phyloP scores from a whole-genome alignment of 2,797 vertebrate species.

The Philypnodon macrostomus region DNA sequence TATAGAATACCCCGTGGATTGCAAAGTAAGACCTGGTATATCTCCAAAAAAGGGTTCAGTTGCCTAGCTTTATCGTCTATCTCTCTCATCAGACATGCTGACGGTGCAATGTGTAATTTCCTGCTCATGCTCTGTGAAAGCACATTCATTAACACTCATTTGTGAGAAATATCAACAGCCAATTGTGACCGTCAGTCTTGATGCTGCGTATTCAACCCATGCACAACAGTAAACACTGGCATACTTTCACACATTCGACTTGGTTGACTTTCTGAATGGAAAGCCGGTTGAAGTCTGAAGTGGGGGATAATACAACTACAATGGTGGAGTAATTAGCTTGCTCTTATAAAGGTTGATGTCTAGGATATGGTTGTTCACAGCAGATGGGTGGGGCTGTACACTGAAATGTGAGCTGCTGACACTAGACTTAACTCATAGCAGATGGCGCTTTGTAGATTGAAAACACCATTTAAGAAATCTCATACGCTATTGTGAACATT shows the following conservation, averaged over 20 bases:
- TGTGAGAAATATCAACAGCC: slow-evolving; percentile 70
- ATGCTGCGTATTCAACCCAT: slow-evolving; percentile 53
- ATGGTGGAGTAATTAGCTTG: slow-evolving; percentile 21
- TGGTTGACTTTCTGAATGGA: neutral
- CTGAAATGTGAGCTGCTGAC: slow-evolving; percentile 45
- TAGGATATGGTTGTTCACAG: slow-evolving; percentile 44
- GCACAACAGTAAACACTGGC: slow-evolving; percentile 10
- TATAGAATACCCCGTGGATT: slow-evolving; percentile 12
- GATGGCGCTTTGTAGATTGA: slow-evolving; percentile 50
- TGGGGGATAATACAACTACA: no score
- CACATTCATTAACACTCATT: slow-evolving; percentile 76
- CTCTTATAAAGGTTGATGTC: slow-evolving; percentile 25
- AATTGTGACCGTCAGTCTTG: slow-evolving; percentile 66
- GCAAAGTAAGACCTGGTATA: slow-evolving; percentile 14
- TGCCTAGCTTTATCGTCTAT: slow-evolving; percentile 9
- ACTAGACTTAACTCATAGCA: slow-evolving; percentile 48
- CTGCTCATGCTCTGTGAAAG: slow-evolving; percentile 71
- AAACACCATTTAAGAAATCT: slow-evolving; percentile 32
- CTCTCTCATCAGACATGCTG: slow-evolving; percentile 66
- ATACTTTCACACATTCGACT: neutral
- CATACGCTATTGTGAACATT: slow-evolving; percentile 33
- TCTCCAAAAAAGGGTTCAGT: slow-evolving; percentile 10
- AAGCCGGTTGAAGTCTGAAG: neutral
- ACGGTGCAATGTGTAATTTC: slow-evolving; percentile 69
- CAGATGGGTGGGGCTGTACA: slow-evolving; percentile 52